A percentile compares a stretch with the other conserved stretches of the same genome.
Conservation (phyloP, 2,113 vertebrate genomes). For the Malurus elegans region DNA sequence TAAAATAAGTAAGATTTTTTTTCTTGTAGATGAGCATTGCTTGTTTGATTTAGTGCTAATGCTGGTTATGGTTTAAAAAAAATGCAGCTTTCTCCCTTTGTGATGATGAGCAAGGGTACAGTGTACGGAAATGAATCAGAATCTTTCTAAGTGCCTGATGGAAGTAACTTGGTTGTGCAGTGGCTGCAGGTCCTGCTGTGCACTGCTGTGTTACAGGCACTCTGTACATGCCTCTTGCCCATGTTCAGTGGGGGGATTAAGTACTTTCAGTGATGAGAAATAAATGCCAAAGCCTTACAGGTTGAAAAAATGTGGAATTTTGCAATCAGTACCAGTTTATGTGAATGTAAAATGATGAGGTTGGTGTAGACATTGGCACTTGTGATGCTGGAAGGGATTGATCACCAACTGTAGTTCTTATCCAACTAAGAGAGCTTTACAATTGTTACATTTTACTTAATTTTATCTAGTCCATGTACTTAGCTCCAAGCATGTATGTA, state of each 20-base stretch:
- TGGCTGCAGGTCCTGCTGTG: neutral
- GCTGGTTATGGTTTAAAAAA: neutral
- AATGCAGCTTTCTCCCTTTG: neutral
- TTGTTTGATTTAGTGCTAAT: slow-evolving; percentile 30
- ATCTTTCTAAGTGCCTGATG: neutral
- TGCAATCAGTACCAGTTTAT: neutral
- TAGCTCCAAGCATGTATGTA: slow-evolving; percentile 11
- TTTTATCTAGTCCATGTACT: neutral
- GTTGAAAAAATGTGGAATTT: neutral
- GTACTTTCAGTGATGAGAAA: neutral
- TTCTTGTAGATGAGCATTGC: slow-evolving; percentile 3
- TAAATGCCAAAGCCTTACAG: neutral
- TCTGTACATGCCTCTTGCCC: neutral
- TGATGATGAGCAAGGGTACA: slow-evolving; percentile 7
- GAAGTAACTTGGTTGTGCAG: neutral
- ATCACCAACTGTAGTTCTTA: neutral
- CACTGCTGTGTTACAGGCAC: neutral
- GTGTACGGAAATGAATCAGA: slow-evolving; percentile 2
- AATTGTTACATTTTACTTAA: neutral
- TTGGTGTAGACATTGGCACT: neutral
- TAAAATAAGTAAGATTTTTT: neutral
- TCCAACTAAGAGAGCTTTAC: neutral
- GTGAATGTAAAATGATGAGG: neutral
- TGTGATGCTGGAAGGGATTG: neutral
- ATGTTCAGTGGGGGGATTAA: neutral